phyloP scores from a whole-genome alignment of 2,797 vertebrate species.

The Coilia nasus region DNA sequence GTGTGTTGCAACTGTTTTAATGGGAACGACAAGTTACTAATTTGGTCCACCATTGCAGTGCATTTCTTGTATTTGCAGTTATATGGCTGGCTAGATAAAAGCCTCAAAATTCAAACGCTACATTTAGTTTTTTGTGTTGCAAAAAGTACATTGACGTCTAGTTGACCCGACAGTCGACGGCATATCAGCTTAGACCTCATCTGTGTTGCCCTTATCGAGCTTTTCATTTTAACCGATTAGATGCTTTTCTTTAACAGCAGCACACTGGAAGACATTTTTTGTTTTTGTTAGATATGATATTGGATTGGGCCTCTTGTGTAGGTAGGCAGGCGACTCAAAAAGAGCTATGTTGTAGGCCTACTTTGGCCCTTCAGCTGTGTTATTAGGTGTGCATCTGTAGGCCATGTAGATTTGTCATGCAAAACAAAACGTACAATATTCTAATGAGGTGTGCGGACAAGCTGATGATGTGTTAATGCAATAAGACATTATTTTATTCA shows the following conservation, averaged over 20 bases:
- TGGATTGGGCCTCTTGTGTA: constrained; percentile 13
- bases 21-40: background rate
- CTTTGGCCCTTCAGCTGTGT: background rate
- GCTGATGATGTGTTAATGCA: background rate
- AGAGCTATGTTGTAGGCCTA: background rate
- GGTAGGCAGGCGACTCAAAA: background rate
- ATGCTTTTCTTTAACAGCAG: background rate
- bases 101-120: background rate
- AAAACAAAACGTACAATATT: background rate
- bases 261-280: constrained; percentile 48
- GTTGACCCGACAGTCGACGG: background rate
- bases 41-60: background rate
- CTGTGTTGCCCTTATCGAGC: background rate
- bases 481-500: background rate
- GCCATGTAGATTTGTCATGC: constrained; percentile 13
- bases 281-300: constrained; percentile 27
- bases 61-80: background rate
- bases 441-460: background rate
- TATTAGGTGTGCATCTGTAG: background rate
- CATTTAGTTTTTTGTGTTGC: background rate
- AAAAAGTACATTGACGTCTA: constrained; percentile 12
- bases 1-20: background rate
- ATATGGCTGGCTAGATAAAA: background rate
- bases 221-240: constrained; percentile 1
- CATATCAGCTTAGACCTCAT: background rate